phyloP scores from a whole-genome alignment of 1,140 invertebrate species.

The Asobara japonica region DNA sequence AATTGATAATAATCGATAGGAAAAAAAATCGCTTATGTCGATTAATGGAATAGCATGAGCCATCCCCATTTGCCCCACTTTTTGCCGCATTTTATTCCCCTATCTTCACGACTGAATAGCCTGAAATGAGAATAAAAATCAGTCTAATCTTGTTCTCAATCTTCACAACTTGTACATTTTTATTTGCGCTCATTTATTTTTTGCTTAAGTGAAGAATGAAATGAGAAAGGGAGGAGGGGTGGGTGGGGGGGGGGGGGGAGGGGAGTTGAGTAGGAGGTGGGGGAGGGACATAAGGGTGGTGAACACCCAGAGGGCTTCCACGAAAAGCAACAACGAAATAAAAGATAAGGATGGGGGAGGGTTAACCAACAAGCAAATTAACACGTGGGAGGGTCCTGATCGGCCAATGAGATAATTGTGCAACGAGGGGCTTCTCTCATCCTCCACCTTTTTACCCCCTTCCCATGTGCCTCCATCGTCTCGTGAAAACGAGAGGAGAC shows the following conservation, averaged over 20 bases:
- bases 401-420: constrained; percentile 61
- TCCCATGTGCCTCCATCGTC: background rate
- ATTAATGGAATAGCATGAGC: background rate
- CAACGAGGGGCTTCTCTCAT: constrained; percentile 36
- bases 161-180: background rate
- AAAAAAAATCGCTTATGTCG: background rate
- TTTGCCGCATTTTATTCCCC: background rate
- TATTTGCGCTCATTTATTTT: background rate
- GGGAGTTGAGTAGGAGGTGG: background rate
- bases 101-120: background rate
- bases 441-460: constrained; percentile 13
- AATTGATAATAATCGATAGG: no score
- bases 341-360: constrained; percentile 39
- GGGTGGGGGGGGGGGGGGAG: background rate
- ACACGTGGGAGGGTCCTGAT: constrained; percentile 62
- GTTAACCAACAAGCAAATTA: constrained; percentile 68
- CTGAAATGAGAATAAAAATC: background rate
- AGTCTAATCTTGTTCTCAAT: constrained; percentile 36
- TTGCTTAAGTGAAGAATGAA: constrained; percentile 22
- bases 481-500: background rate
- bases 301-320: constrained; percentile 36
- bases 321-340: constrained; percentile 38
- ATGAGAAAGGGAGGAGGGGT: constrained; percentile 13
- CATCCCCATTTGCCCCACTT: background rate
- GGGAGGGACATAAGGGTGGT: constrained; percentile 22